These are phyloP conservation scores for Podargus strigoides DNA, from an alignment of 2,797 vertebrate species.

Conservation along the genomic window DNA sequence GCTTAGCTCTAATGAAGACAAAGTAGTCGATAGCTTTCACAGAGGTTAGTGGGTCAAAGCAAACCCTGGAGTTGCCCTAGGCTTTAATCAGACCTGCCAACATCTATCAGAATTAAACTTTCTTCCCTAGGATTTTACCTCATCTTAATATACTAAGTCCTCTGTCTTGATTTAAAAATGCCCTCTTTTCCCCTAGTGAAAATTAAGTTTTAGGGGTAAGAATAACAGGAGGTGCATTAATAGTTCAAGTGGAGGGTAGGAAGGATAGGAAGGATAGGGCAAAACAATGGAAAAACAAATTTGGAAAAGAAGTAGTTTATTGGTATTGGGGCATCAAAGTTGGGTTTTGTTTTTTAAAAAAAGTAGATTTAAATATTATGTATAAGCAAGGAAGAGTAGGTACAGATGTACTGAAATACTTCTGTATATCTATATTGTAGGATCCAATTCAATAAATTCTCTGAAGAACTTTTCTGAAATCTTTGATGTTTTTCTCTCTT, in stretches of 20 bases:
- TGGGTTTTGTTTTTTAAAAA: too few relatives aligned
- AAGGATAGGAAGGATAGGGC: not conserved
- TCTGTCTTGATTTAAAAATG: slow-evolving; percentile 3
- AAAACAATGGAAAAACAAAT: not conserved
- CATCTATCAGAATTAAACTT: not conserved
- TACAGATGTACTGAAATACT: not conserved
- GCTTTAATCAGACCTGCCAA: not conserved
- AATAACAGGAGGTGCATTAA: not conserved
- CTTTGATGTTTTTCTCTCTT: not conserved
- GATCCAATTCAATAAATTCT: not conserved
- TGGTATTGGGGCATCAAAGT: not conserved
- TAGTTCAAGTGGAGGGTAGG: not conserved
- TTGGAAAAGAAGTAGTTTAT: not conserved
- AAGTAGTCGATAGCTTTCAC: not conserved
- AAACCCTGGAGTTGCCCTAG: not conserved
- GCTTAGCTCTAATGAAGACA: not conserved
- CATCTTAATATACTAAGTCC: not conserved
- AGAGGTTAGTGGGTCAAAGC: not conserved
- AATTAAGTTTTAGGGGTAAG: not conserved
- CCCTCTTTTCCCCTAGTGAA: not conserved
- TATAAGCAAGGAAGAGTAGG: not conserved
- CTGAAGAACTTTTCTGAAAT: not conserved
- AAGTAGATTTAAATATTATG: not conserved
- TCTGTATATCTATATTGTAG: not conserved
- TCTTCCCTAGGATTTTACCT: not conserved